Conservation (phyloP, 2,888 invertebrate genomes). For the Oligia strigilis region DNA sequence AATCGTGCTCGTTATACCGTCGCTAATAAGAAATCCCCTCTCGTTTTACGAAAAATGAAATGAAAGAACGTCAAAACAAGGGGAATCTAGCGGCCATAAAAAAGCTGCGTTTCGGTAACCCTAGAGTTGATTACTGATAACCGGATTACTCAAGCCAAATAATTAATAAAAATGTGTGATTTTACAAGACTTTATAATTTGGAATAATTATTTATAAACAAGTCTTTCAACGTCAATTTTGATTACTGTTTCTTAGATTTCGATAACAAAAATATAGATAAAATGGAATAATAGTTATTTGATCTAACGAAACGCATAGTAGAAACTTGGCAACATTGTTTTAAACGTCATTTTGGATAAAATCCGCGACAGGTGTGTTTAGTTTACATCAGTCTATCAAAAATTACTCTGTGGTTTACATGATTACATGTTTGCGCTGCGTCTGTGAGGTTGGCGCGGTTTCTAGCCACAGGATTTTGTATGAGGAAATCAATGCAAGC, state of each 20-base stretch:
- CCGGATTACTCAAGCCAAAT: not conserved
- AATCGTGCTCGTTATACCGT: slow-evolving; percentile 75
- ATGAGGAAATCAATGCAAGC: not conserved
- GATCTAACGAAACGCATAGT: slow-evolving; percentile 25
- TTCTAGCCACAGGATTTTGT: not conserved
- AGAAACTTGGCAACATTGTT: slow-evolving; percentile 24
- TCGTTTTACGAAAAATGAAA: slow-evolving; percentile 78
- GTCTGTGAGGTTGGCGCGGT: not conserved
- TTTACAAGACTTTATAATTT: not conserved
- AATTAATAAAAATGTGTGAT: not conserved
- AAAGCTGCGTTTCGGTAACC: slow-evolving; percentile 75
- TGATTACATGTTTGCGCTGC: too few relatives aligned
- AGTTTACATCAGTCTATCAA: too few relatives aligned
- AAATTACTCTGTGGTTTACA: too few relatives aligned
- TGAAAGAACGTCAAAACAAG: slow-evolving; percentile 88
- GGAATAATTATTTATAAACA: accelerated
- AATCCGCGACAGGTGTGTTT: not conserved
- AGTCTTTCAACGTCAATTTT: not conserved
- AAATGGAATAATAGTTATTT: accelerated
- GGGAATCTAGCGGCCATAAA: slow-evolving; percentile 86
- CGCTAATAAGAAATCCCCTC: slow-evolving; percentile 78
- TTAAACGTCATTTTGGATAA: slow-evolving; percentile 17
- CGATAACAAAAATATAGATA: not conserved
- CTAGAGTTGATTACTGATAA: slow-evolving; percentile 24
- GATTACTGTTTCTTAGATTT: not conserved